phyloP scores from a whole-genome alignment of 2,888 invertebrate species.

The Tuta absoluta region DNA sequence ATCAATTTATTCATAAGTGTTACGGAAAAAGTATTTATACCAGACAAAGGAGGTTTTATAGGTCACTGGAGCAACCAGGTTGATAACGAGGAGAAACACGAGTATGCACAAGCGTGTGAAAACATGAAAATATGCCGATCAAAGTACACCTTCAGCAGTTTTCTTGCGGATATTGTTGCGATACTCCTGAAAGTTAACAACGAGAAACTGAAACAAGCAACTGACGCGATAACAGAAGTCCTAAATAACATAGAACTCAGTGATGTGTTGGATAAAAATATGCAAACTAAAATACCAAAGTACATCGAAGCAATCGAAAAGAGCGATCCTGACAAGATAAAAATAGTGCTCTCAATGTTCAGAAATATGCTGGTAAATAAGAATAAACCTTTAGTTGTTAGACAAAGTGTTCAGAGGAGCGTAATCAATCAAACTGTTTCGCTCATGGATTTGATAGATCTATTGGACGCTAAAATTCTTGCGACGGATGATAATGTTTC shows the following conservation, averaged over 20 bases:
- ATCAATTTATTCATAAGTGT: slow-evolving; percentile 44
- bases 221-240: slow-evolving; percentile 48
- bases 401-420: slow-evolving; percentile 25
- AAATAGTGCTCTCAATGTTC: slow-evolving; percentile 36
- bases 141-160: slow-evolving; percentile 40
- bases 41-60: background rate
- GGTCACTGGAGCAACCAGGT: slow-evolving; percentile 43
- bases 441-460: slow-evolving; percentile 45
- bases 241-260: slow-evolving; percentile 40
- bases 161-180: slow-evolving; percentile 40
- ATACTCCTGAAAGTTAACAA: slow-evolving; percentile 41
- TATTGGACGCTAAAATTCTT: slow-evolving; percentile 40
- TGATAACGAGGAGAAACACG: slow-evolving; percentile 40
- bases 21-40: slow-evolving; percentile 35
- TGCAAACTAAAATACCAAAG: slow-evolving; percentile 33
- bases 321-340: slow-evolving; percentile 27
- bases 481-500: slow-evolving; percentile 37
- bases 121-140: slow-evolving; percentile 51
- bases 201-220: slow-evolving; percentile 40
- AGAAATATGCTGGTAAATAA: slow-evolving; percentile 41
- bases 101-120: slow-evolving; percentile 47
- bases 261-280: slow-evolving; percentile 33
- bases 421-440: slow-evolving; percentile 44
- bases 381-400: slow-evolving; percentile 43
- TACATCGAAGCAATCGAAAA: slow-evolving; percentile 33